Conservation (phyloP, 2,888 invertebrate genomes). For the Acleris laterana region DNA sequence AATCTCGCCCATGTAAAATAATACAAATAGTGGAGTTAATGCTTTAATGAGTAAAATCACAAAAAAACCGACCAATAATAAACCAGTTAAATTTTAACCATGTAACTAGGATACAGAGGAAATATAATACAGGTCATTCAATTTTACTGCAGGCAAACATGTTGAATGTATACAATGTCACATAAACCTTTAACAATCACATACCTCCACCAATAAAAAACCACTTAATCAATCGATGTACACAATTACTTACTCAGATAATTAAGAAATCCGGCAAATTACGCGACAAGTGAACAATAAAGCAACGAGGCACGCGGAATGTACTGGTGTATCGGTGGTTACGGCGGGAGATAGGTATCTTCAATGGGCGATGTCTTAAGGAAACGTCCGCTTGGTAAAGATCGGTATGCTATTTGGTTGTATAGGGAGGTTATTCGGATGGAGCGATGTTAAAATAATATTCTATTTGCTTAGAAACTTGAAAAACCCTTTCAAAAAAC, state of each 20-base stretch:
- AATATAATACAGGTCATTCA: too few species aligned
- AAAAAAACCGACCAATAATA: too few species aligned
- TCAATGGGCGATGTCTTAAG: slow-evolving; percentile 38
- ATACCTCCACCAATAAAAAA: slow-evolving; percentile 7
- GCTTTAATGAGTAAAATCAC: too few species aligned
- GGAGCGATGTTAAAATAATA: slow-evolving; percentile 7
- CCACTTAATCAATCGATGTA: slow-evolving; percentile 20
- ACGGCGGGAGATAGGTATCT: slow-evolving; percentile 34
- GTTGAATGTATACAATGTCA: too few species aligned
- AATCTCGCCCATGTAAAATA: too few species aligned
- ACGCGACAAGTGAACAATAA: slow-evolving; percentile 31
- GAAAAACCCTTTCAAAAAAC: too few species aligned
- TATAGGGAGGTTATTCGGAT: slow-evolving; percentile 8
- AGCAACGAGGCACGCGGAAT: slow-evolving; percentile 20
- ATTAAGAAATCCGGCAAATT: slow-evolving; percentile 37
- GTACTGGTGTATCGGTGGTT: slow-evolving; percentile 20
- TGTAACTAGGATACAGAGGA: too few species aligned
- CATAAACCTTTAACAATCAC: slow-evolving; percentile 2
- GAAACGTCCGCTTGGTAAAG: slow-evolving; percentile 29
- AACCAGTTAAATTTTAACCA: too few species aligned
- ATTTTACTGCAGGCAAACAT: too few species aligned
- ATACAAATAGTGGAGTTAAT: neutral
- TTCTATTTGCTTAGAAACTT: neutral
- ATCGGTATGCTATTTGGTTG: slow-evolving; percentile 34
- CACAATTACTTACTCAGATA: slow-evolving; percentile 32